Conservation (phyloP, 2,888 invertebrate species). For the Lucinisca nassula region DNA sequence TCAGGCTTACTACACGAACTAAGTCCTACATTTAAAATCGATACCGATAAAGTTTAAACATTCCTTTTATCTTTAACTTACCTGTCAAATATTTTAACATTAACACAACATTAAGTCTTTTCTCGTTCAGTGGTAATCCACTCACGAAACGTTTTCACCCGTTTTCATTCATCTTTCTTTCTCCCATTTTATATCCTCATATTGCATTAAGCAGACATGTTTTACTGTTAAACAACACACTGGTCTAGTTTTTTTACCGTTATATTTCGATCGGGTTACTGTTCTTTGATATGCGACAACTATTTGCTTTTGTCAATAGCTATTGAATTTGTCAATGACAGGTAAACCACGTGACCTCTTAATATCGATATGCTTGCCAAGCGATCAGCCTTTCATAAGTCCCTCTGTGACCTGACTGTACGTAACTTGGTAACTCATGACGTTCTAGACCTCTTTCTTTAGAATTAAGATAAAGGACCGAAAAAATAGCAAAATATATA, state of each 20-base stretch:
- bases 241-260: constrained; percentile 1
- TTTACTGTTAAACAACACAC: constrained; percentile 37
- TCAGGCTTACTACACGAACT: constrained; percentile 4
- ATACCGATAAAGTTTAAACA: constrained; percentile 3
- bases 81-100: background rate
- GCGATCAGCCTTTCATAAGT: constrained; percentile 17
- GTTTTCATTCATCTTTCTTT: background rate
- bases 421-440: constrained; percentile 9
- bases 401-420: background rate
- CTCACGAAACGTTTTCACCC: background rate
- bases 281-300: constrained; percentile 28
- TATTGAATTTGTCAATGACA: constrained; percentile 23
- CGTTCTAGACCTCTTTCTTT: background rate
- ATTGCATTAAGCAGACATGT: background rate
- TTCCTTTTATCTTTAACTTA: background rate
- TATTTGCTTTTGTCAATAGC: constrained; percentile 25
- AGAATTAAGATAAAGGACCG: background rate
- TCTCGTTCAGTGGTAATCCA: background rate
- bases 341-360: constrained; percentile 20
- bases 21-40: constrained; percentile 12
- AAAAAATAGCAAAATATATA: background rate
- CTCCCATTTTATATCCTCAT: background rate
- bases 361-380: constrained; percentile 29
- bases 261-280: constrained; percentile 23
- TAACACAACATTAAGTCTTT: background rate